These are phyloP conservation scores for Cataglyphis rosenhaueri DNA, from an alignment of 2,888 invertebrate genomes.

Conservation along the genomic window DNA sequence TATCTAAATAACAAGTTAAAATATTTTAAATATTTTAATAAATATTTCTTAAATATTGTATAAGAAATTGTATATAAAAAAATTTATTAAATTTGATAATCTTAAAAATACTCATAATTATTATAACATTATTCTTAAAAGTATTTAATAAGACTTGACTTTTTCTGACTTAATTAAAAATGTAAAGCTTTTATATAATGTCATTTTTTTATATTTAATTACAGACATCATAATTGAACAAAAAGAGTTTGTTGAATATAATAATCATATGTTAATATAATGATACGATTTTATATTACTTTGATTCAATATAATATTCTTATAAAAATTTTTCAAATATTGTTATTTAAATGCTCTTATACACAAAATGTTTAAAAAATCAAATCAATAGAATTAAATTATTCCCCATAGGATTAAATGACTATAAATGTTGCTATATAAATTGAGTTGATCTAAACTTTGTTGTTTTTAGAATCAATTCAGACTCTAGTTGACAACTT, in stretches of 20 bases:
- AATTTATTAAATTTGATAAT: background rate
- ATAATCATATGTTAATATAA: background rate
- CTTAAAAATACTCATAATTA: background rate
- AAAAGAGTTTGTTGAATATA: background rate
- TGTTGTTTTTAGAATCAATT: conserved; percentile 73
- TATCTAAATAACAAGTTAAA: background rate
- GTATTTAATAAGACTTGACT: background rate
- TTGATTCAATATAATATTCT: background rate
- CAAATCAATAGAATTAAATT: background rate
- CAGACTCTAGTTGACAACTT: conserved; percentile 28
- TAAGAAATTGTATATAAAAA: background rate
- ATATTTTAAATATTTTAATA: background rate
- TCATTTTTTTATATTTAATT: no score
- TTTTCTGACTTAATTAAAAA: no score
- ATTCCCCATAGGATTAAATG: background rate
- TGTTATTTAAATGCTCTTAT: background rate
- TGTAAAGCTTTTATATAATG: no score
- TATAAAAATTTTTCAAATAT: background rate
- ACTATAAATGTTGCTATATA: background rate
- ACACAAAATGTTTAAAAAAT: background rate
- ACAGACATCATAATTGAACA: background rate
- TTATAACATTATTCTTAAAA: background rate
- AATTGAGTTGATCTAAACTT: conserved; percentile 80
- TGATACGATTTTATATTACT: background rate
- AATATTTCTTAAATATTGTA: background rate